These are phyloP conservation scores for Tetranychus cinnabarinus DNA, from an alignment of 1,140 invertebrate species.

Conservation along the genomic window DNA sequence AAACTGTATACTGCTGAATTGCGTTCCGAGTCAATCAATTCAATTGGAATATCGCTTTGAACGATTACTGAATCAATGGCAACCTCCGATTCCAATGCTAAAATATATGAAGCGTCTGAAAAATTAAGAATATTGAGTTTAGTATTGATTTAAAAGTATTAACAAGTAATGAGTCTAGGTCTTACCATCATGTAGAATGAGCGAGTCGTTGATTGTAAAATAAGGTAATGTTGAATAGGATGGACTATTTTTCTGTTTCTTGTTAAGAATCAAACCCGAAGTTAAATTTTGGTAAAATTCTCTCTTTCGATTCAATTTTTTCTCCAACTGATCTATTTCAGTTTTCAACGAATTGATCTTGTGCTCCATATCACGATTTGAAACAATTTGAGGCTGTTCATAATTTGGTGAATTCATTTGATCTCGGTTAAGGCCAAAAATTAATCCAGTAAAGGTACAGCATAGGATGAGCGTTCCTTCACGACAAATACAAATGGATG, in stretches of 20 bases:
- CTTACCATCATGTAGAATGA: conserved; percentile 12
- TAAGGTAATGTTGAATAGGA: conserved; percentile 42
- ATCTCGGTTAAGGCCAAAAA: conserved; percentile 8
- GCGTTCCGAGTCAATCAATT: conserved; percentile 58
- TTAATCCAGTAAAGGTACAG: conserved; percentile 9
- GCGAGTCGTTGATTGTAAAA: conserved; percentile 42
- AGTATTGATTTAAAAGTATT: not conserved
- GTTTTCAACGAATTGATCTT: conserved; percentile 21
- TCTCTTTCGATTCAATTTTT: conserved; percentile 38
- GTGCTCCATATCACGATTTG: not conserved
- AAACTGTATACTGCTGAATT: conserved; percentile 66
- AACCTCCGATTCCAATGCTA: conserved; percentile 51
- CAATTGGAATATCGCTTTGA: conserved; percentile 53
- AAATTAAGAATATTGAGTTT: conserved; percentile 26
- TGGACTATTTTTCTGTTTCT: conserved; percentile 7
- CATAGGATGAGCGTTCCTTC: conserved; percentile 27
- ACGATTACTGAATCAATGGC: conserved; percentile 62
- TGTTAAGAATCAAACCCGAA: conserved; percentile 11
- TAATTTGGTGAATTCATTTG: conserved; percentile 2
- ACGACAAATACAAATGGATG: conserved; percentile 44
- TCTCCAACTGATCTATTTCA: conserved; percentile 49
- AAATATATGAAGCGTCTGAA: conserved; percentile 44
- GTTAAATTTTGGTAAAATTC: conserved; percentile 34
- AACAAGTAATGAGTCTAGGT: conserved; percentile 25
- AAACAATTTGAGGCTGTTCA: not conserved